Evolutionary conservation across 2,797 vertebrate genomes (phyloP).

Genomic region (Cynodonichthys magdalenae): DNA sequence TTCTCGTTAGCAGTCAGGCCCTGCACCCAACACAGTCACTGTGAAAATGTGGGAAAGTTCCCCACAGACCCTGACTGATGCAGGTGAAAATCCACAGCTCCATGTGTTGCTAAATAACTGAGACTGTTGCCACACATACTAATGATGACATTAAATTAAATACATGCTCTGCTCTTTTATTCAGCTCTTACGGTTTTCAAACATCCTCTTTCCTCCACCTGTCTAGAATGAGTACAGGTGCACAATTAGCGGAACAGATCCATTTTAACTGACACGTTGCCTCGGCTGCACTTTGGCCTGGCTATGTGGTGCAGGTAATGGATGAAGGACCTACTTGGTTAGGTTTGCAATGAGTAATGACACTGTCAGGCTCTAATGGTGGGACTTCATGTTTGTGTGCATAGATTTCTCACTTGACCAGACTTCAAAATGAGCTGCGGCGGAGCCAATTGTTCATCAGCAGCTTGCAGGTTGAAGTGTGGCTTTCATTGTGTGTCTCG

Average conservation of each 20-base stretch:
- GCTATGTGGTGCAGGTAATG: conserved; percentile 58
- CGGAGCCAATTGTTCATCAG: conserved; percentile 29
- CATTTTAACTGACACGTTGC: conserved; percentile 70
- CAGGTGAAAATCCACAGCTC: not conserved
- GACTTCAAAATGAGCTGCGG: conserved; percentile 35
- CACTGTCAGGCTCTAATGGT: conserved; percentile 36
- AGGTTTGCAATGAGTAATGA: conserved; percentile 66
- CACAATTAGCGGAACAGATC: conserved; percentile 52
- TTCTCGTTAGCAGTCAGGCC: conserved; percentile 22
- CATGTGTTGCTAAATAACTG: conserved; percentile 18
- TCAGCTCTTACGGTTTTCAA: not conserved
- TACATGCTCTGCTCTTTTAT: not conserved
- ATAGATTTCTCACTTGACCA: conserved; percentile 35
- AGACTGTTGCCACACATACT: conserved; percentile 17
- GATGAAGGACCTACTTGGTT: conserved; percentile 56
- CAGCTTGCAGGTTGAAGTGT: conserved; percentile 42
- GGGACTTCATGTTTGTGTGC: not conserved
- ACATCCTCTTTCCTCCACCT: not conserved
- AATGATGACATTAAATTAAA: not conserved
- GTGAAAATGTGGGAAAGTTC: conserved; percentile 17
- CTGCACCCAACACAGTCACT: conserved; percentile 2
- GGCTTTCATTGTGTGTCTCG: conserved; percentile 25
- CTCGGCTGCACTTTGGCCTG: conserved; percentile 60
- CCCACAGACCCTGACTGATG: not conserved
- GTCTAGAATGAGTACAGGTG: conserved; percentile 18